Evolutionary conservation across 2,113 vertebrate species (phyloP), one percentile per base, ranked within the genome.

Genomic region (Andinoacara biseriatus): DNA sequence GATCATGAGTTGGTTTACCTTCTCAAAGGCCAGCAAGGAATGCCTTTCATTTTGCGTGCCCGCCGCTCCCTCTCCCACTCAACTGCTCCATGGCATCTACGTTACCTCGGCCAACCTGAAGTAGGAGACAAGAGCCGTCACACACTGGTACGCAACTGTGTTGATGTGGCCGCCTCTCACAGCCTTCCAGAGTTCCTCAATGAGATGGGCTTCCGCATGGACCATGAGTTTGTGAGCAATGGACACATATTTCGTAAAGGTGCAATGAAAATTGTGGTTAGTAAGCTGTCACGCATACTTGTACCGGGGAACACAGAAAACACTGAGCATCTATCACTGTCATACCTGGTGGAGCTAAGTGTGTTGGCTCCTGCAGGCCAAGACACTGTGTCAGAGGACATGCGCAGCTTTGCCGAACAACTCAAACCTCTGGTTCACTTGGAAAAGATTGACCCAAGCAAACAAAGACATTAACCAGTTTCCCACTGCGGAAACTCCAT

Each of bases 161-260:
- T 99, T 7, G 98, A 99, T 61, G 98, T 99, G 33, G 96, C 97
- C 1, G 97, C 97, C 0, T 99, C 98, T 0, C 98, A 99, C 86
- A 98, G 96, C 93, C 94, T 99, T 82, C 97, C 97, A 0, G 98
- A 99, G 46, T 99, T 99, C 75, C 95, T 99, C 38, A 96, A 97
- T 74, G 98, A 99, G 91, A 99, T 99, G 98, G 98, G 98, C 17
- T 99, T 99, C 93, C 97, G 97, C 79, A 97, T 99, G 97, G 98
- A 99, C 95, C 98, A 99, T 1, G 98, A 99, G 89, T 99, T 99
- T 76, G 96, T 99, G 11, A 96, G 97, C 78, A 97, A 96, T 24
- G 98, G 98, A 1, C 98, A 99, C 49, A 89, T 99, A 56, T 99
- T 99, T 90, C 97, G 98, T 57, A 98, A 98, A 89, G 98, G 98